Percentiles rank a stretch among this genome's conserved stretches.
These are phyloP conservation scores for Okamejei kenojei DNA, from an alignment of 2,797 vertebrate genomes.

Conservation along the genomic window DNA sequence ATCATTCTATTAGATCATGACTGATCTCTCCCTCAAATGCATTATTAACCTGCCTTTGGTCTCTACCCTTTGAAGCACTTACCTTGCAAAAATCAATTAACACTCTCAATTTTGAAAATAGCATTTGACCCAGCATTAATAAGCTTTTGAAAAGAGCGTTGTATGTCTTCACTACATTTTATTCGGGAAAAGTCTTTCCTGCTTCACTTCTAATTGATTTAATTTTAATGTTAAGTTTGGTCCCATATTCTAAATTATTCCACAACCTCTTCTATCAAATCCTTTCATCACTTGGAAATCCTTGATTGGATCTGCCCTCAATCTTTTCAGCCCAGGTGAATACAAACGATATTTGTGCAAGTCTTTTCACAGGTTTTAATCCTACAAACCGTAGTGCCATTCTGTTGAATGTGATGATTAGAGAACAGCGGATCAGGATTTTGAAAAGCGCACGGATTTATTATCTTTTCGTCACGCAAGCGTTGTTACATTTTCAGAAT, in stretches of 20 bases:
- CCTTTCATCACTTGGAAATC: not conserved
- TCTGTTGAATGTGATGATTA: not conserved
- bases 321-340: not conserved
- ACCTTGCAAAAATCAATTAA: not conserved
- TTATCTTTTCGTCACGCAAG: not conserved
- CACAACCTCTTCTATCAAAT: not conserved
- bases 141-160: not conserved
- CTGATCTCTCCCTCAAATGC: not conserved
- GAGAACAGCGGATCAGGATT: not conserved
- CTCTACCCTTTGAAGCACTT: not conserved
- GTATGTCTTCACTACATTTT: not conserved
- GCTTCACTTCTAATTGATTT: not conserved
- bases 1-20: not conserved
- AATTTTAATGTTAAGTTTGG: not conserved
- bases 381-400: not conserved
- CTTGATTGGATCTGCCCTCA: not conserved
- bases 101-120: not conserved
- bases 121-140: not conserved
- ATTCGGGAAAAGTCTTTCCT: not conserved
- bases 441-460: not conserved
- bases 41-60: not conserved
- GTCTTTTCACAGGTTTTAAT: not conserved
- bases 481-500: not conserved
- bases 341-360: not conserved
- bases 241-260: not conserved